A percentile compares a stretch with the other conserved stretches of the same genome.
phyloP scores from a whole-genome alignment of 2,113 vertebrate species.

The Chaetodon auriga region DNA sequence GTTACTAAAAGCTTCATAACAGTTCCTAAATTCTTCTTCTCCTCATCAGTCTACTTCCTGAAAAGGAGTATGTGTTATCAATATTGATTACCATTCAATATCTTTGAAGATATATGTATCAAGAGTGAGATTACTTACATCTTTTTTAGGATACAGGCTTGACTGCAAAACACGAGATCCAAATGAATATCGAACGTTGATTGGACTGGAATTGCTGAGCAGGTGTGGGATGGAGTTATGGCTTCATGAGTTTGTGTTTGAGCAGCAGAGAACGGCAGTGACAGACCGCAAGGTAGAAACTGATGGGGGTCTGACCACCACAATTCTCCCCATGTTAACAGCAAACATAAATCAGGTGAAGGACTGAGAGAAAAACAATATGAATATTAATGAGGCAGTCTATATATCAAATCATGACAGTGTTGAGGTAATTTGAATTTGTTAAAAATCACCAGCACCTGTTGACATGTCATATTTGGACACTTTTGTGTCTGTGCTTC shows the following conservation, averaged over 20 bases:
- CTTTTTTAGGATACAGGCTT: background rate
- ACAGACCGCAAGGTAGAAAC: background rate
- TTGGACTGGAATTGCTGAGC: background rate
- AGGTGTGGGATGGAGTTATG: slow-evolving; percentile 44
- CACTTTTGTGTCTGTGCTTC: background rate
- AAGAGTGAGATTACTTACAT: background rate
- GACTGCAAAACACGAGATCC: background rate
- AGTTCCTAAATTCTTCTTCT: slow-evolving; percentile 13
- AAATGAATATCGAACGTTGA: background rate
- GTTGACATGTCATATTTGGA: background rate
- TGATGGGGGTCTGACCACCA: slow-evolving; percentile 13
- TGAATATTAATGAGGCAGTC: slow-evolving; percentile 4
- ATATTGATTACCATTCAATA: background rate
- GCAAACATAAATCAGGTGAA: slow-evolving; percentile 40
- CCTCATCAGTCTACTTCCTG: background rate
- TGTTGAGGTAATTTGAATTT: background rate
- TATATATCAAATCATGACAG: background rate
- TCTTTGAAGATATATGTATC: background rate
- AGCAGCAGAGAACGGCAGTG: slow-evolving; percentile 9
- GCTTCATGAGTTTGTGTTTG: slow-evolving; percentile 55
- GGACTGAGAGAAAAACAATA: background rate
- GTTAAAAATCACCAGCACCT: background rate
- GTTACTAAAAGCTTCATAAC: background rate
- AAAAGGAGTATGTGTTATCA: background rate
- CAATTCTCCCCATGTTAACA: background rate